Evolutionary conservation across 37 sponge, comb jelly and placozoan genomes (phyloP).

Genomic region (Haliclona indistincta): DNA sequence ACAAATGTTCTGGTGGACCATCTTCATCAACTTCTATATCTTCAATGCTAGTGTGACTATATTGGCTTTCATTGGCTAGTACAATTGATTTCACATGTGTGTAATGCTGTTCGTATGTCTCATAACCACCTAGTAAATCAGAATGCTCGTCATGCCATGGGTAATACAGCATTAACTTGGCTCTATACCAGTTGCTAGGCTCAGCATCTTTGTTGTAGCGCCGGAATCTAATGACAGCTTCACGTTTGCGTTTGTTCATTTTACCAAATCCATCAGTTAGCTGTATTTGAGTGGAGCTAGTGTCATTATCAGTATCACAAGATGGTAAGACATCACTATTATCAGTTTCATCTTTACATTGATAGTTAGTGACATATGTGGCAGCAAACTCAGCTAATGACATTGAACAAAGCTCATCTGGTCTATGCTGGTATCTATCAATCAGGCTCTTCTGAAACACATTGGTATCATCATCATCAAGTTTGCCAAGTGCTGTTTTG

Average conservation of each 20-base stretch:
- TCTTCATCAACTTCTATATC: neutral
- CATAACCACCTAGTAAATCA: constrained; percentile 4
- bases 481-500: neutral
- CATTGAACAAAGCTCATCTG: no score
- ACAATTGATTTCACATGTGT: neutral
- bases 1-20: constrained; percentile 1
- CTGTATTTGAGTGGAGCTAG: neutral
- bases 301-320: neutral
- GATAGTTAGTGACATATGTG: no score
- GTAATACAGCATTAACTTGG: constrained; percentile 7
- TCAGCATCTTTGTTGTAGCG: neutral
- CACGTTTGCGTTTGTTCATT: neutral
- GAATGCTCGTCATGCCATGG: neutral
- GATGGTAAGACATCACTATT: neutral
- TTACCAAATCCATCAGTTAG: constrained; percentile 8
- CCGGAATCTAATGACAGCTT: neutral
- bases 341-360: no score
- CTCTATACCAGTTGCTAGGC: neutral
- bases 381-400: no score
- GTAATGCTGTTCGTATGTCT: neutral
- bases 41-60: neutral
- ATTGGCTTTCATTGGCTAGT: neutral
- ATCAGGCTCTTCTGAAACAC: no score
- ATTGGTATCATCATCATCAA: constrained; percentile 1
- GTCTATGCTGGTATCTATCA: no score